Conservation (phyloP, 2,888 invertebrate genomes). For the Spialia ferax region DNA sequence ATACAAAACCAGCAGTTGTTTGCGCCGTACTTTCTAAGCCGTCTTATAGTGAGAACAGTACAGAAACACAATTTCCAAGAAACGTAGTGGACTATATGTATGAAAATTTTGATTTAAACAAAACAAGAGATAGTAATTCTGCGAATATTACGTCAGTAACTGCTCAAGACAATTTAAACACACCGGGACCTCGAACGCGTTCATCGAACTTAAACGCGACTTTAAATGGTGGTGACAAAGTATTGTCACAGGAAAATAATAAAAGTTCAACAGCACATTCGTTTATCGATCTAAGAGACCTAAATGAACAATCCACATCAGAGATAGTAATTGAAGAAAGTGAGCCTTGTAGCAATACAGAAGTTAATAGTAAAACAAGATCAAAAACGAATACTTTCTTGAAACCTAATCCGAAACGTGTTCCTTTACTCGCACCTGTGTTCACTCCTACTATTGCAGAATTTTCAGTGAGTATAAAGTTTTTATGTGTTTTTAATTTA, state of each 20-base stretch:
- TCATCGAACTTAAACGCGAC: too few relatives aligned
- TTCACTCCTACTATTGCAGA: background rate
- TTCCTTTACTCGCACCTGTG: conserved; percentile 4
- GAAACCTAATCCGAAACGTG: background rate
- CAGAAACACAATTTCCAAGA: background rate
- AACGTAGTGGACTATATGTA: background rate
- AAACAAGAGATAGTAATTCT: background rate
- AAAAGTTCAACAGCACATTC: too few relatives aligned
- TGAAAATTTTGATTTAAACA: background rate
- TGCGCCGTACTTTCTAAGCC: background rate
- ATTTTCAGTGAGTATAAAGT: background rate
- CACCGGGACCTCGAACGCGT: too few relatives aligned
- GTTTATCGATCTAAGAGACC: too few relatives aligned
- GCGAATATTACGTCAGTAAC: too few relatives aligned
- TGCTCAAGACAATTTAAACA: too few relatives aligned
- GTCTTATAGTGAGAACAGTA: background rate
- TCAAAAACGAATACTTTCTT: background rate
- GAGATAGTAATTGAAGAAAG: background rate
- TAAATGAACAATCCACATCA: background rate
- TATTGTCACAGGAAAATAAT: too few relatives aligned
- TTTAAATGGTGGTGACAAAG: too few relatives aligned
- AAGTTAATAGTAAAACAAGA: background rate
- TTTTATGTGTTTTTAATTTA: too few relatives aligned
- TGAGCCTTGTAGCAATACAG: background rate
- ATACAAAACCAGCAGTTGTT: background rate